Base-by-base conservation (phyloP, 2,113 vertebrate genomes). In the Nanorana parkeri region DNA sequence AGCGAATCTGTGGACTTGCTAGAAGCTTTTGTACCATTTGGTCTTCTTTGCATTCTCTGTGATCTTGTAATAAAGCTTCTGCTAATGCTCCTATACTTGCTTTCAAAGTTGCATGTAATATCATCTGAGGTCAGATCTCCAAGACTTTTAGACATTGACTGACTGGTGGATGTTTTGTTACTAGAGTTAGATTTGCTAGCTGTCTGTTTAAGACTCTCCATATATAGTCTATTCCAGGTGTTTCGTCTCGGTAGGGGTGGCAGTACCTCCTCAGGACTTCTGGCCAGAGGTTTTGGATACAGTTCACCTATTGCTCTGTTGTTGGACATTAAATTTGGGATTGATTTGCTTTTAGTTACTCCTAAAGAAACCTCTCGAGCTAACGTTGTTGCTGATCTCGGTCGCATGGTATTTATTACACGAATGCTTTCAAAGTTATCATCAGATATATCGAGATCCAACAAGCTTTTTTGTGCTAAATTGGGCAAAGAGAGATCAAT, bases 121-220 rank as follows among this genome's bases (percentile, higher is more conserved):
- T 99, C 97, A 0, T 98, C 98, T 0, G 96, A 98, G 0, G 96
- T 99, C 54, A 98, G 92, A 85, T 99, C 96, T 0, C 97, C 97
- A 1, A 97, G 92, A 85, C 96, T 99, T 86, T 98, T 99, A 85
- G 97, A 98, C 88, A 97, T 96, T 54, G 92, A 85, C 54, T 87
- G 79, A 78, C 72, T 75, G 17, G 86, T 78, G 19, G 52, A 51
- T 0, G 87, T 83, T 66, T 26, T 64, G 26, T 65, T n/a, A n/a
- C 91, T 85, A 0, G 80, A 41, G 65, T 89, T 84, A 17, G 88
- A 52, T 84, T 85, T 93, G 64, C 77, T 90, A 2, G 90, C 89
- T 0, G 93, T 91, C 87, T 94, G 91, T 83, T 92, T 94, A 76
- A 97, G 93, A 0, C 93, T 95, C 52, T 93, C 95, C 78, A 96